Evolutionary conservation across 2,113 vertebrate species (phyloP), one percentile per base, ranked within the genome.

Genomic region (Pluvialis apricaria): DNA sequence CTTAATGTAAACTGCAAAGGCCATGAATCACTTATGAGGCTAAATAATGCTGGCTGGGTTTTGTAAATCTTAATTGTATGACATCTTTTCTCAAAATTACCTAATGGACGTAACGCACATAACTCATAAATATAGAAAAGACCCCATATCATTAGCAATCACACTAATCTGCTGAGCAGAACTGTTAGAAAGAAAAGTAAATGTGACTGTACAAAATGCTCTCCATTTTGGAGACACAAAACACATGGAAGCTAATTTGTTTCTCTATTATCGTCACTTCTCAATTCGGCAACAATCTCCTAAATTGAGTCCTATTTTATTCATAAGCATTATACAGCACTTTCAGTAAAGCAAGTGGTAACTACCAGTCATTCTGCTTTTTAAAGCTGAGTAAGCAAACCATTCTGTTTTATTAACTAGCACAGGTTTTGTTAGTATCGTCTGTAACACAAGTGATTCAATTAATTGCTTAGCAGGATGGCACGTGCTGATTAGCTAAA

Each of bases 251-350:
- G n/a, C 10, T 64, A 38, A 90, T 93, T 88, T 91, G 72, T 84
- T 87, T 52, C 58, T 76, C 25, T 87, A 9, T 36, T 90, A 64
- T 72, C 40, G n/a, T 29, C n/a, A 34, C 24, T 93, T 84, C 80
- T 90, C 51, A 84, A 78, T 72, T 31, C 84, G 92, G 73, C 73
- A 96, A 57, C 28, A 25, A 10, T 12, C 31, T 94, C 44, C 69
- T 84, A 75, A 84, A 84, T 40, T 32, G 52, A 57, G 42, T 76
- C 40, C 52, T 91, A 82, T 94, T 96, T 96, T 96, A 94, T 94
- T 96, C 70, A 91, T 91, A 64, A 91, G 52, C 34, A 55, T 93
- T 92, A 68, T 57, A 47, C 58, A 82, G 61, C 80, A 78, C 52
- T 91, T 91, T 78, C 49, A 84, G 29, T 73, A 86, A 97, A 90